These are phyloP conservation scores for Setophaga coronata DNA, from an alignment of 2,113 vertebrate species.

Conservation along the genomic window DNA sequence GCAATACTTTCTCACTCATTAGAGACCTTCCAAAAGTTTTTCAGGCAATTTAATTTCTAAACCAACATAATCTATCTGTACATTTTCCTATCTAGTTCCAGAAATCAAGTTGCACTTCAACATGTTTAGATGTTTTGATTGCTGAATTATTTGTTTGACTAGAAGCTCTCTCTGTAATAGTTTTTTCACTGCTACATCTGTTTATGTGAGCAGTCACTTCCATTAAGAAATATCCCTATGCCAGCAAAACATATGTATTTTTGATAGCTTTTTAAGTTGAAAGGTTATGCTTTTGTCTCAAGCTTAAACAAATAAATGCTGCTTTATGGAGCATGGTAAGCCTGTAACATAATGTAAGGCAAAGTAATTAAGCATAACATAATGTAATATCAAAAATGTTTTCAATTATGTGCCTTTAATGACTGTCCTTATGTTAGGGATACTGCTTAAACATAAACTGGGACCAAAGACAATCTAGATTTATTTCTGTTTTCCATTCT, in stretches of 20 bases:
- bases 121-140: background rate
- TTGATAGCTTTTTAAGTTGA: background rate
- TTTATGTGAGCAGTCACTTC: background rate
- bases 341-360: background rate
- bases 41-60: constrained; percentile 17
- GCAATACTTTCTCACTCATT: background rate
- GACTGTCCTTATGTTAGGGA: background rate
- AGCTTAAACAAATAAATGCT: background rate
- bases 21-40: background rate
- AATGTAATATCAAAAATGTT: background rate
- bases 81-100: background rate
- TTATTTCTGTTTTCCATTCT: constrained; percentile 11
- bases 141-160: background rate
- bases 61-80: background rate
- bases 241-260: background rate
- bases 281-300: background rate
- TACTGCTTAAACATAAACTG: background rate
- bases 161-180: background rate
- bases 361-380: background rate
- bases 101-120: background rate
- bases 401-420: background rate
- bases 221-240: background rate
- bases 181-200: background rate
- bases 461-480: background rate
- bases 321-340: background rate